A percentile compares a stretch with the other conserved stretches of the same genome.
These are phyloP conservation scores for Fregata magnificens DNA, from an alignment of 2,113 vertebrate species.

Conservation along the genomic window DNA sequence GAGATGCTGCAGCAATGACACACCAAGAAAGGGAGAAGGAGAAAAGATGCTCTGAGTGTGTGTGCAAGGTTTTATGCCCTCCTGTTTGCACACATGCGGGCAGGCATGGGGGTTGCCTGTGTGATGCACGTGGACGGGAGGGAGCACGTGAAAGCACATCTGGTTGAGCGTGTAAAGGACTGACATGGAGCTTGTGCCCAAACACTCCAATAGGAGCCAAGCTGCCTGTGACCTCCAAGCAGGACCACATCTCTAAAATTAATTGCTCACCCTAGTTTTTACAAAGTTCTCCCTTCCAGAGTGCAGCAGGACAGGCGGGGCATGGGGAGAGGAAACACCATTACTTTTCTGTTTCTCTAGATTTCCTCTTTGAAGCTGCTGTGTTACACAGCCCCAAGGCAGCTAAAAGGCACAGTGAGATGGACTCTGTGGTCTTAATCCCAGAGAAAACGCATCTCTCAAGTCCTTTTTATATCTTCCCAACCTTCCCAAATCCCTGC, in stretches of 20 bases:
- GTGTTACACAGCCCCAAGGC: neutral
- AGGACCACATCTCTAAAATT: neutral
- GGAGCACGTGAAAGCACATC: accelerated
- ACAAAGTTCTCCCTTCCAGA: neutral
- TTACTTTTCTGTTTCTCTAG: neutral
- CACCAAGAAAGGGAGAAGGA: neutral
- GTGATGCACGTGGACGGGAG: accelerated
- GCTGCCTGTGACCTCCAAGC: neutral
- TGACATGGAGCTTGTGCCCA: accelerated
- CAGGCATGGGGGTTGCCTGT: neutral
- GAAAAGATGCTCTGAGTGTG: neutral
- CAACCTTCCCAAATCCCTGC: slow-evolving; percentile 16
- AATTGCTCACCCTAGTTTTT: neutral
- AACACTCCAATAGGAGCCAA: neutral
- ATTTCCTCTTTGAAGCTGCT: neutral
- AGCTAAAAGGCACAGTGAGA: neutral
- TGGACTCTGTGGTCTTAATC: slow-evolving; percentile 13
- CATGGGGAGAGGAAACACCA: neutral
- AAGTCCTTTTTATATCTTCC: neutral
- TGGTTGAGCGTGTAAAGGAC: neutral
- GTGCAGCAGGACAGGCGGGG: neutral
- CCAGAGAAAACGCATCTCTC: neutral
- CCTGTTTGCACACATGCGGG: accelerated
- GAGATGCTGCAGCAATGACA: neutral
- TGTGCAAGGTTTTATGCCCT: neutral